These are phyloP conservation scores for Lophura nycthemera DNA, from an alignment of 2,113 vertebrate genomes.

Conservation along the genomic window DNA sequence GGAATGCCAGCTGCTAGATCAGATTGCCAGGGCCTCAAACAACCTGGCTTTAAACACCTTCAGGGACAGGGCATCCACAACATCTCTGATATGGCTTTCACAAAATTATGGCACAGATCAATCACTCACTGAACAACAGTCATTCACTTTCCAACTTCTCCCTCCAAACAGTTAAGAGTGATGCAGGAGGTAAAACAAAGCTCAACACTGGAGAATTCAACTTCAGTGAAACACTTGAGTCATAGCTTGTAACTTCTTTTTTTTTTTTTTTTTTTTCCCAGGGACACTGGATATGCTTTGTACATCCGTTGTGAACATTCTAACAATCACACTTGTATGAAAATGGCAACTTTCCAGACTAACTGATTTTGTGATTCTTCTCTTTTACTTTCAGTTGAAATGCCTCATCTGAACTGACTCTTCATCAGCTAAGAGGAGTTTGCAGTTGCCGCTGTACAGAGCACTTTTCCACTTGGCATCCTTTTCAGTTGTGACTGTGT, in stretches of 20 bases:
- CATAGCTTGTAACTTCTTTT: accelerated
- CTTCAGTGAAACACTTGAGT: neutral
- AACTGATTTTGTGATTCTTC: neutral
- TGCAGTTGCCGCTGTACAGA: neutral
- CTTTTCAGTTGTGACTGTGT: neutral
- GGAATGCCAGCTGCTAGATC: too few relatives aligned
- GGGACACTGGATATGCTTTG: neutral
- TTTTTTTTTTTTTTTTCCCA: neutral
- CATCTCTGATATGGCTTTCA: neutral
- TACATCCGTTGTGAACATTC: neutral
- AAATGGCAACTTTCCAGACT: neutral
- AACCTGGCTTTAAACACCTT: too few relatives aligned
- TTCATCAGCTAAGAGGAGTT: neutral
- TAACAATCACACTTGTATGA: neutral
- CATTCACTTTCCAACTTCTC: neutral
- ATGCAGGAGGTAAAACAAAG: neutral
- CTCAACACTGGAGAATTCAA: neutral
- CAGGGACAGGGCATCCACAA: too few relatives aligned
- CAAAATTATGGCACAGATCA: neutral
- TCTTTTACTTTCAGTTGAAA: neutral
- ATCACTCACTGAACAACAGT: neutral
- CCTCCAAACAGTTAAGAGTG: neutral
- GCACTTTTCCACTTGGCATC: neutral
- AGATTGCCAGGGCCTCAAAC: too few relatives aligned
- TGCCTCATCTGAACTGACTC: neutral